Evolutionary conservation across 1,140 invertebrate genomes (phyloP).

Genomic region (Zaprionus ornatus): DNA sequence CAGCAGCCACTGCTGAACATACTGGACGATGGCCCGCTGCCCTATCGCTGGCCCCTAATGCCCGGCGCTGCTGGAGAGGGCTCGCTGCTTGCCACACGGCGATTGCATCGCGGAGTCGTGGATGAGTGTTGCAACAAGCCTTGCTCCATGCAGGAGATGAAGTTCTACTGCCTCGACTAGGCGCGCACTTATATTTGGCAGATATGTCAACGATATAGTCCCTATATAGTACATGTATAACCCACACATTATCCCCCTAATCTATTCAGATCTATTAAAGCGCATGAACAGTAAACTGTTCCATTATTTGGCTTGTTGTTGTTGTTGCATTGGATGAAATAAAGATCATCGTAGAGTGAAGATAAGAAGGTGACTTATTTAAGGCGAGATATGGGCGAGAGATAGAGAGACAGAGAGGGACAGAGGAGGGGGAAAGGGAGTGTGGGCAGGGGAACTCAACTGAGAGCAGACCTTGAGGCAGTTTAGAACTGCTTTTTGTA

Average conservation of each 20-base stretch:
- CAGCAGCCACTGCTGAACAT: background rate
- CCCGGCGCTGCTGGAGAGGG: background rate
- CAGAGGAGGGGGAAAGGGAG: background rate
- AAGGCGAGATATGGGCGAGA: background rate
- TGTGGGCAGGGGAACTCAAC: background rate
- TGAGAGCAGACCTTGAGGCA: background rate
- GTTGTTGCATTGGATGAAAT: slow-evolving; percentile 10
- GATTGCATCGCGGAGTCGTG: slow-evolving; percentile 43
- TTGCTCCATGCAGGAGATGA: slow-evolving; percentile 6
- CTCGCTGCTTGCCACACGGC: slow-evolving; percentile 43
- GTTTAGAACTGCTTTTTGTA: background rate
- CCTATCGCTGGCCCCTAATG: background rate
- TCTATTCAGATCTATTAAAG: slow-evolving; percentile 23
- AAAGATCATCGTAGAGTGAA: slow-evolving; percentile 7
- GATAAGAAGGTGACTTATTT: slow-evolving; percentile 1
- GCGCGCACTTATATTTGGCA: background rate
- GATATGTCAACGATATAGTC: background rate
- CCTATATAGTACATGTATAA: background rate
- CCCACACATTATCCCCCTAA: too few species aligned
- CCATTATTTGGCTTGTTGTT: background rate
- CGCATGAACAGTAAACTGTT: slow-evolving; percentile 14
- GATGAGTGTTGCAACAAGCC: slow-evolving; percentile 52
- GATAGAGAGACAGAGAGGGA: background rate
- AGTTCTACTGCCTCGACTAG: slow-evolving; percentile 42
- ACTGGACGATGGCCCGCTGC: background rate